Percentiles rank a stretch among this genome's conserved stretches.
These are phyloP conservation scores for Chaetops frenatus DNA, from an alignment of 2,113 vertebrate genomes.

Conservation along the genomic window DNA sequence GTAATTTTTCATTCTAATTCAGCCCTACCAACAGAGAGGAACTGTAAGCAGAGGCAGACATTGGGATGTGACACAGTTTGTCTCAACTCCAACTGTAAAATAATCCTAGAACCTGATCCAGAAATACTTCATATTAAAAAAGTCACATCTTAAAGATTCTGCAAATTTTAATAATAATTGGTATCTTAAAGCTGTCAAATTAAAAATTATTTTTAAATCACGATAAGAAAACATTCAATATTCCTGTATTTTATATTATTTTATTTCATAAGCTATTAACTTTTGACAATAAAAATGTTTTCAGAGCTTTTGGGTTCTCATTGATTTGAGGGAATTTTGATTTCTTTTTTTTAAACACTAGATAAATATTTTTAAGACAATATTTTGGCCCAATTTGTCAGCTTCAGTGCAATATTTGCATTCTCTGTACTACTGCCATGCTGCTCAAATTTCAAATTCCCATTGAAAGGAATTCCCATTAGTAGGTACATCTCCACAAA, in stretches of 20 bases:
- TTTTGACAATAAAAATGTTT: neutral
- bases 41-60: rapidly evolving
- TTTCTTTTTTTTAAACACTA: neutral
- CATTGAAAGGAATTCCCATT: neutral
- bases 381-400: neutral
- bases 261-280: neutral
- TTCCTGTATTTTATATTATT: neutral
- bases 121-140: neutral
- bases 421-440: neutral
- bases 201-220: neutral
- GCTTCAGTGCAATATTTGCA: neutral
- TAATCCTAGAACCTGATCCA: neutral
- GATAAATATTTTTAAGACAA: neutral
- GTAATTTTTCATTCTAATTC: neutral
- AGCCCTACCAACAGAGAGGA: neutral
- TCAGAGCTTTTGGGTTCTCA: neutral
- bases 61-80: neutral
- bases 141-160: neutral
- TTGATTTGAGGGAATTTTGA: neutral
- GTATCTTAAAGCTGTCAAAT: neutral
- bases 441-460: neutral
- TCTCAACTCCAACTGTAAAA: neutral
- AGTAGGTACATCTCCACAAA: neutral
- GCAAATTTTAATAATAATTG: neutral
- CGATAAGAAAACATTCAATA: neutral